Evolutionary conservation across 2,797 vertebrate species (phyloP).

Genomic region (Typhlichthys eigenmanni): DNA sequence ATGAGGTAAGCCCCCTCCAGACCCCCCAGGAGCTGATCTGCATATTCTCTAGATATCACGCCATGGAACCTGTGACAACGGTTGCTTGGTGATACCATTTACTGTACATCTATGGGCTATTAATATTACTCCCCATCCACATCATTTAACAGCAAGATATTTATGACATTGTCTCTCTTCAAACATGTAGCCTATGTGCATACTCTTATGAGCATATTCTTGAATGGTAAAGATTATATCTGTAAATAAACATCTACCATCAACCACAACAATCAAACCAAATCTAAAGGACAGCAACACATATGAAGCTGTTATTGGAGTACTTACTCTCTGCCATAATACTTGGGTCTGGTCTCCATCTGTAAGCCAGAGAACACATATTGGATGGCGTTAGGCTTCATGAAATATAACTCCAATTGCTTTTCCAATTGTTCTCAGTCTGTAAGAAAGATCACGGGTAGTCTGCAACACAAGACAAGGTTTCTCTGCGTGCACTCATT

Average conservation of each 20-base stretch:
- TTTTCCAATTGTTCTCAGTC: slow-evolving; percentile 49
- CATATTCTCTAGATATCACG: slow-evolving; percentile 91
- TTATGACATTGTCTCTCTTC: neutral
- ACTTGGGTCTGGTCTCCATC: slow-evolving; percentile 97
- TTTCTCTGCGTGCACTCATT: slow-evolving; percentile 55
- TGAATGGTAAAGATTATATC: slow-evolving; percentile 1
- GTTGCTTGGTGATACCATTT: neutral
- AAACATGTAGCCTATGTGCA: neutral
- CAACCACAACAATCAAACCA: slow-evolving; percentile 13
- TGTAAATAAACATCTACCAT: neutral
- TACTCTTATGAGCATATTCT: neutral
- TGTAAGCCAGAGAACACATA: slow-evolving; percentile 68
- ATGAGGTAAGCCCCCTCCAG: slow-evolving; percentile 94
- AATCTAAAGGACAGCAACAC: slow-evolving; percentile 18
- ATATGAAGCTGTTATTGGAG: neutral
- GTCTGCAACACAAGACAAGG: slow-evolving; percentile 46
- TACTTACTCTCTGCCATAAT: slow-evolving; percentile 99
- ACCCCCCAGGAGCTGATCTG: slow-evolving; percentile 87
- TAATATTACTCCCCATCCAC: neutral
- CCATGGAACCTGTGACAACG: slow-evolving; percentile 86
- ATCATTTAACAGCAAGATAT: slow-evolving; percentile 1
- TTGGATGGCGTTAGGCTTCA: slow-evolving; percentile 38
- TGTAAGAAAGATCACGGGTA: slow-evolving; percentile 51
- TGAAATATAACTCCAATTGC: slow-evolving; percentile 55
- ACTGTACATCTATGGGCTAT: no score